A percentile compares a stretch with the other conserved stretches of the same genome.
Conservation (phyloP, 2,888 invertebrate genomes). For the Auanema freiburgensis region DNA sequence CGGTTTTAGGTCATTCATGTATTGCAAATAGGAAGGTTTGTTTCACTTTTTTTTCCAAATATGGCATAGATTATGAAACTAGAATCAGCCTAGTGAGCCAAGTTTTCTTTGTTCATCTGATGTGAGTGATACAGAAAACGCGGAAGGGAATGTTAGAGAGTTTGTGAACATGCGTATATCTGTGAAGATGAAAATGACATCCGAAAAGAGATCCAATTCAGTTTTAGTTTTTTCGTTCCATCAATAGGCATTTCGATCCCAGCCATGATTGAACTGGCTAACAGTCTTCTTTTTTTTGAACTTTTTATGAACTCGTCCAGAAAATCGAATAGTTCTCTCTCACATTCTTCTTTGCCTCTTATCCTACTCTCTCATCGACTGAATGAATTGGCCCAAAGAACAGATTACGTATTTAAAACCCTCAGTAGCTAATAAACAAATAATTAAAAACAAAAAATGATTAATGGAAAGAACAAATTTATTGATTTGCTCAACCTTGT, state of each 20-base stretch:
- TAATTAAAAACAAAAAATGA: no score
- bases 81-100: no score
- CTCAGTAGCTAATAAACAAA: background rate
- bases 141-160: no score
- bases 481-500: no score
- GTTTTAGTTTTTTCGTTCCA: background rate
- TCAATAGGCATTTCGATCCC: background rate
- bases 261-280: background rate
- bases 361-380: background rate
- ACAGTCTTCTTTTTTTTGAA: background rate
- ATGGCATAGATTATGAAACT: background rate
- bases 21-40: constrained; percentile 60
- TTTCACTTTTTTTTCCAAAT: background rate
- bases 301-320: background rate
- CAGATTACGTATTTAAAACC: background rate
- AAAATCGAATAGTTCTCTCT: background rate
- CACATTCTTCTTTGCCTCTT: background rate
- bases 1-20: constrained; percentile 55
- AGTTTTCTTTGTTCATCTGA: no score
- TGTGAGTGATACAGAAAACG: no score
- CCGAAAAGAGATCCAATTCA: background rate
- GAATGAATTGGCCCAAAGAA: background rate
- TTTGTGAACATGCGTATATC: background rate
- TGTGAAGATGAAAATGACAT: background rate
- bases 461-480: no score